phyloP scores from a whole-genome alignment of 2,113 vertebrate species.

The Abramis brama region DNA sequence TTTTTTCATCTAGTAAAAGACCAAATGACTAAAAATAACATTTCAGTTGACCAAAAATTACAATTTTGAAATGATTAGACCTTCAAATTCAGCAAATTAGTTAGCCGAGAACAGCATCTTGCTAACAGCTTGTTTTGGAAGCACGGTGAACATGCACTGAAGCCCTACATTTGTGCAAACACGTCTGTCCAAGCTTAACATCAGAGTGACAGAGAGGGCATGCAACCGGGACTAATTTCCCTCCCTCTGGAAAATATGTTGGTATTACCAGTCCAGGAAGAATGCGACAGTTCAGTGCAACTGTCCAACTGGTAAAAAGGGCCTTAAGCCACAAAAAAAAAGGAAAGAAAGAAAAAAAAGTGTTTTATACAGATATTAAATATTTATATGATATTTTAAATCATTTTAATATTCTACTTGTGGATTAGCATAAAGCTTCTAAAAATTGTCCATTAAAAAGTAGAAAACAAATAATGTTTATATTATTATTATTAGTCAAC shows the following conservation, averaged over 20 bases:
- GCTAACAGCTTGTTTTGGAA: neutral
- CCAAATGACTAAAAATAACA: neutral
- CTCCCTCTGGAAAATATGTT: slow-evolving; percentile 2
- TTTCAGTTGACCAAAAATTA: neutral
- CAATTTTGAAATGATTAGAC: neutral
- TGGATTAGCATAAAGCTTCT: neutral
- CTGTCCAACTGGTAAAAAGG: neutral
- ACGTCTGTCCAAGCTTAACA: neutral
- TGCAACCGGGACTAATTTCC: neutral
- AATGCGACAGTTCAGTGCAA: neutral
- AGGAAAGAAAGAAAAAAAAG: no score
- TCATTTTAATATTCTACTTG: neutral
- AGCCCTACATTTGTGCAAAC: neutral
- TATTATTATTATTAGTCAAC: neutral
- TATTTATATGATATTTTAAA: neutral
- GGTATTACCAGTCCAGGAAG: neutral
- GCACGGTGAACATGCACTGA: neutral
- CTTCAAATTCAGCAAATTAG: neutral
- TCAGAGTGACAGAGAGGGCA: neutral
- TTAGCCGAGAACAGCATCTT: neutral
- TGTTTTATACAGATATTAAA: neutral
- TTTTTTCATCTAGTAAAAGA: neutral
- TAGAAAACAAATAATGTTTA: no score
- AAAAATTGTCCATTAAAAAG: neutral
- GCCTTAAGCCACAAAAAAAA: neutral